These are phyloP conservation scores for Zaprionus lachaisei DNA, from an alignment of 1,140 invertebrate species.

Conservation along the genomic window DNA sequence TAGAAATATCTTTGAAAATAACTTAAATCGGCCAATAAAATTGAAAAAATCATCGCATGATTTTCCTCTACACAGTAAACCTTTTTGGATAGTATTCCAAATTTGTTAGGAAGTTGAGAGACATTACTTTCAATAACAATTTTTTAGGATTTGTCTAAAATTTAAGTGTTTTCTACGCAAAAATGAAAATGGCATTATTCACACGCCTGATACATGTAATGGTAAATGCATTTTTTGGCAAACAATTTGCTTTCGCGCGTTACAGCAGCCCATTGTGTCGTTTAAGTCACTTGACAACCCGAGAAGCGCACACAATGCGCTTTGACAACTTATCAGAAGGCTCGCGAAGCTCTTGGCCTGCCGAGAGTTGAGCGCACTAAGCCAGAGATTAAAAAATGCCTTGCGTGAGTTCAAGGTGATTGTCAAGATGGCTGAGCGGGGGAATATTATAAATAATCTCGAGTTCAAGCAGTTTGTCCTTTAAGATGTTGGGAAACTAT, in stretches of 20 bases:
- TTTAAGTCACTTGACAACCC: conserved; percentile 15
- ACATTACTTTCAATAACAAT: too few species aligned
- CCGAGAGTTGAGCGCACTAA: neutral
- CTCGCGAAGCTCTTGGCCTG: neutral
- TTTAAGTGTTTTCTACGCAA: too few species aligned
- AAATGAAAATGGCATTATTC: too few species aligned
- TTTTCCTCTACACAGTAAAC: too few species aligned
- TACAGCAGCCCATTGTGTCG: neutral
- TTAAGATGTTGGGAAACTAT: neutral
- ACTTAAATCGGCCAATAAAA: too few species aligned
- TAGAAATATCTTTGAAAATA: too few species aligned
- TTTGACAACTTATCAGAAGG: neutral
- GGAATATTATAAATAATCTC: conserved; percentile 10
- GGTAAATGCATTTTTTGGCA: neutral
- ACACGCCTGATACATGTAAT: neutral
- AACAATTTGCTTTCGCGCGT: neutral
- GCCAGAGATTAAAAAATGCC: conserved; percentile 15
- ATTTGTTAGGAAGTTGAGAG: too few species aligned
- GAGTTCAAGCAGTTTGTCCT: conserved; percentile 11
- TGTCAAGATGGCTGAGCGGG: neutral
- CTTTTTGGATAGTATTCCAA: too few species aligned
- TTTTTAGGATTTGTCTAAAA: too few species aligned
- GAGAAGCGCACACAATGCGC: neutral
- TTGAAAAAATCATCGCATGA: too few species aligned
- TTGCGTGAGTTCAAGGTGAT: neutral